Base-by-base conservation (phyloP, 2,797 vertebrate species). In the Lagocephalus sceleratus region DNA sequence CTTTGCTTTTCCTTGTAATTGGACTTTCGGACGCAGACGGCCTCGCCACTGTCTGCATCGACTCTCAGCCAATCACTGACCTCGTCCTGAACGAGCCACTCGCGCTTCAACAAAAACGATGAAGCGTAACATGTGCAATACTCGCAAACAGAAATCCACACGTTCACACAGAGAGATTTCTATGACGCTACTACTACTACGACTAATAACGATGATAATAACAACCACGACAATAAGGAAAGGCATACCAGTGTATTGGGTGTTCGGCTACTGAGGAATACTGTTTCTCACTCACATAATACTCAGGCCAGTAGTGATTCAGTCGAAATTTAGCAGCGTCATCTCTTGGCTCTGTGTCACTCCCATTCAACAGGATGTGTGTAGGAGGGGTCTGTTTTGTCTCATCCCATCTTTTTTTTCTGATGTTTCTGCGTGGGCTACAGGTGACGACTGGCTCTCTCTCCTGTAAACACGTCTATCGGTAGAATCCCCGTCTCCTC, bases 301-400 rank as follows among this genome's bases (percentile, higher is more conserved):
- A 62, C 49, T 16, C 20, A 71, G 70, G 66, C 75, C 64, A 66
- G 67, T 76, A 56, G 79, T 20, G 70, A 71, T 64, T 52, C 22
- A 9, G 71, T 84, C 84, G 87, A 82, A 89, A 82, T 87, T 87
- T 85, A 89, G 87, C 82, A 55, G 73, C 51, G 81, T 86, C 83
- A 87, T 82, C 72, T 82, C 81, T 72, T 71, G 57, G 79, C 81
- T 71, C 61, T 20, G 55, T 67, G 78, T 82, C 84, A 69, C 70
- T 73, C 57, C 61, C 59, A 57, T 71, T 78, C 79, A 60, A 29
- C 87, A 73, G 83, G 81, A 77, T 76, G 71, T 46, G 52, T 22
- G 65, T 51, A 51, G 74, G 78, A 83, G 69, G 74, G 60, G 44
- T 70, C 39, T 23, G 56, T 63, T 75, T 10, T 39, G 57, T 61